Evolutionary conservation across 2,888 invertebrate species (phyloP).

Genomic region (Limnephilus auricula): DNA sequence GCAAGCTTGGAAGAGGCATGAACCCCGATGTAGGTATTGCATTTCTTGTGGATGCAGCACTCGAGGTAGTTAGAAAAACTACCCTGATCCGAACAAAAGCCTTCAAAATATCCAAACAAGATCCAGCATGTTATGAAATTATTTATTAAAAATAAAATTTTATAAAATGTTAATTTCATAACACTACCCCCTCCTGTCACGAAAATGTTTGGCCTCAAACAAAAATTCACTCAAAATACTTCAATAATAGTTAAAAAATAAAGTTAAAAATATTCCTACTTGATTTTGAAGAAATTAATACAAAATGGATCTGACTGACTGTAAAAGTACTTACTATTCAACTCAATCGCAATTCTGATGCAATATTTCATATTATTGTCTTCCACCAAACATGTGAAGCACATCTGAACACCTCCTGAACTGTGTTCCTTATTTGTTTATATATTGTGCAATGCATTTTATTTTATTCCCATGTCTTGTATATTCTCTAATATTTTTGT

Average conservation of each 20-base stretch:
- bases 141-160: no score
- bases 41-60: background rate
- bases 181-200: no score
- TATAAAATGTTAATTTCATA: no score
- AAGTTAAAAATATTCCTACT: background rate
- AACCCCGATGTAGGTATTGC: background rate
- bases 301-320: background rate
- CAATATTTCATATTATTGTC: background rate
- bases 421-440: background rate
- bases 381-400: background rate
- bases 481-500: constrained; percentile 41
- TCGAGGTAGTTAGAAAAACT: background rate
- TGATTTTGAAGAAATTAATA: background rate
- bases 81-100: background rate
- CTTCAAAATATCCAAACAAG: no score
- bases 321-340: background rate
- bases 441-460: background rate
- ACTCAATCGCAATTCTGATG: background rate
- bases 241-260: no score
- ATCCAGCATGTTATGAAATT: background rate
- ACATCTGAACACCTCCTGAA: background rate
- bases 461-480: constrained; percentile 22
- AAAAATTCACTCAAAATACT: no score
- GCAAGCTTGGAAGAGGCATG: constrained; percentile 14
- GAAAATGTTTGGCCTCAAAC: no score